Conservation (phyloP, 2,797 vertebrate genomes). For the Myotis planiceps region DNA sequence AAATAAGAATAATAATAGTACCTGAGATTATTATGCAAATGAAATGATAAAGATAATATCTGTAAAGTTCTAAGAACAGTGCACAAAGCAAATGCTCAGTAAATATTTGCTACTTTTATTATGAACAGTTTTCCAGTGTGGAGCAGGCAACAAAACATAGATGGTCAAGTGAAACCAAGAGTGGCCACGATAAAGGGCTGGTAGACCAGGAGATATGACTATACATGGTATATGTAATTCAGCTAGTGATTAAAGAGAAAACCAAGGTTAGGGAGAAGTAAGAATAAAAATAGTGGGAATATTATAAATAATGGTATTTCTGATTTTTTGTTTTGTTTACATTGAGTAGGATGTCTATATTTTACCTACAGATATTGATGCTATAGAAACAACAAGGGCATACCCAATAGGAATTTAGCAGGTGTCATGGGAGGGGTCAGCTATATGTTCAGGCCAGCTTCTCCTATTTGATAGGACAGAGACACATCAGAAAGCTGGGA, state of each 20-base stretch:
- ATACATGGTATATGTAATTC: background rate
- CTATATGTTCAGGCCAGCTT: background rate
- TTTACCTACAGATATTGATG: background rate
- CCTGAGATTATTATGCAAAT: background rate
- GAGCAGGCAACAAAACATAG: background rate
- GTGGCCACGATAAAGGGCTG: background rate
- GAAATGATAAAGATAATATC: background rate
- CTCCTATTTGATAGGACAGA: background rate
- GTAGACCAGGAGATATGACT: background rate
- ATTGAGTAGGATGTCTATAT: background rate
- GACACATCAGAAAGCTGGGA: background rate
- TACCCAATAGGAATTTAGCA: background rate
- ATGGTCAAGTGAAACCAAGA: background rate
- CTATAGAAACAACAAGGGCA: background rate
- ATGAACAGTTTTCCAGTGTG: background rate
- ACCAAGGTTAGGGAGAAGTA: background rate
- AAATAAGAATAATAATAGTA: background rate
- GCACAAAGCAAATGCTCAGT: background rate
- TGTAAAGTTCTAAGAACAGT: conserved; percentile 13
- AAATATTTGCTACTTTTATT: conserved; percentile 16
- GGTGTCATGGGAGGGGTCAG: background rate
- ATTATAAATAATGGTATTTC: background rate
- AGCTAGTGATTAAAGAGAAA: background rate
- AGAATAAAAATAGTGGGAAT: background rate
- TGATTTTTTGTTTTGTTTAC: background rate